A percentile compares a stretch with the other conserved stretches of the same genome.
Conservation (phyloP, 2,797 vertebrate genomes). For the Clarias platycephalus region DNA sequence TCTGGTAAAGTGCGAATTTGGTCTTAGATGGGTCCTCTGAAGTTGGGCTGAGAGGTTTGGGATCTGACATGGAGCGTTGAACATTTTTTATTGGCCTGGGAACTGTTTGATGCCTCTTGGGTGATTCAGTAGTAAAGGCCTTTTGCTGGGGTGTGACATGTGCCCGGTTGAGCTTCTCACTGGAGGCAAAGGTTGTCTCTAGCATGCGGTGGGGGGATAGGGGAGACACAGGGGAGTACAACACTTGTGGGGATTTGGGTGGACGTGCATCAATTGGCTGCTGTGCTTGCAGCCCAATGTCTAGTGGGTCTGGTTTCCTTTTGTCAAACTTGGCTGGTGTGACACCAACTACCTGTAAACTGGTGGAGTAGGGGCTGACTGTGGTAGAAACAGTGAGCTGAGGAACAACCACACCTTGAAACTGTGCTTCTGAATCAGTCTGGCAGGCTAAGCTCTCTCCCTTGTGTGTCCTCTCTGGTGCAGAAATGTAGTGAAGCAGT, state of each 20-base stretch:
- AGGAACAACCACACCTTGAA: conserved; percentile 84
- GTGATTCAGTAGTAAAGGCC: conserved; percentile 86
- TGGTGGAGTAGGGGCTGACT: conserved; percentile 91
- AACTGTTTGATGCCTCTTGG: conserved; percentile 89
- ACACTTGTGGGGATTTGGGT: conserved; percentile 96
- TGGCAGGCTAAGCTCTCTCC: conserved; percentile 98
- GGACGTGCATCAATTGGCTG: conserved; percentile 85
- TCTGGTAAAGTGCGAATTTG: conserved; percentile 93
- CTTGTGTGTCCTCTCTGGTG: conserved; percentile 91
- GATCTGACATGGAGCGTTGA: conserved; percentile 97
- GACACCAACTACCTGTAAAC: conserved; percentile 87
- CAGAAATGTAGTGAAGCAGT: conserved; percentile 94
- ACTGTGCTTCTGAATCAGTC: conserved; percentile 90
- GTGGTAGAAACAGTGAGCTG: conserved; percentile 90
- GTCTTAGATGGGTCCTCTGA: conserved; percentile 91
- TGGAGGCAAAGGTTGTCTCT: conserved; percentile 91
- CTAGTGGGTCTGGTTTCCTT: conserved; percentile 95
- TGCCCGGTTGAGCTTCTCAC: conserved; percentile 96
- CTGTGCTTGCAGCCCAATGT: conserved; percentile 86
- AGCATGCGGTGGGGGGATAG: conserved; percentile 94
- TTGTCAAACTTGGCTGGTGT: conserved; percentile 88
- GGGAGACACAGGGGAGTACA: conserved; percentile 96
- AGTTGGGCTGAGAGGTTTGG: conserved; percentile 98
- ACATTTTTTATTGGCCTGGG: conserved; percentile 97
- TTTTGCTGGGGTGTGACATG: conserved; percentile 98